These are phyloP conservation scores for Gadus chalcogrammus DNA, from an alignment of 2,113 vertebrate genomes.

Conservation along the genomic window DNA sequence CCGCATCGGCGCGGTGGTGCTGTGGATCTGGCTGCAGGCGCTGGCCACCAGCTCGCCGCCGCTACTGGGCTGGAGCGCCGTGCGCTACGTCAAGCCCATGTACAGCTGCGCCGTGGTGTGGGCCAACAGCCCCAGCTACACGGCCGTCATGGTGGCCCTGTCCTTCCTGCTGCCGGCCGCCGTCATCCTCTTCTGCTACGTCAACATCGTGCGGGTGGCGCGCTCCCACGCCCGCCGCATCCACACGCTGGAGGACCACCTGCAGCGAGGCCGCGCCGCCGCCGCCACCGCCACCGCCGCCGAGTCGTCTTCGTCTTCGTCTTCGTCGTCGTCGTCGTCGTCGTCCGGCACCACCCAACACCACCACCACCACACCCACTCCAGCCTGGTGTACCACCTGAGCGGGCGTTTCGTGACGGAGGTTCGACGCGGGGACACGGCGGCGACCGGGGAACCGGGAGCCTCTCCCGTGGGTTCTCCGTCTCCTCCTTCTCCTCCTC, in stretches of 20 bases:
- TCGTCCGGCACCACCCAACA: constrained; percentile 16
- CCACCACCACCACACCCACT: constrained; percentile 46
- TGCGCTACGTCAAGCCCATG: constrained; percentile 68
- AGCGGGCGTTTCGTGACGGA: constrained; percentile 66
- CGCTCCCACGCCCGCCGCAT: constrained; percentile 74
- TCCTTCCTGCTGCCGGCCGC: constrained; percentile 71
- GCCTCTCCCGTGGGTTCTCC: constrained; percentile 7
- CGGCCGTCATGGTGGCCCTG: constrained; percentile 56
- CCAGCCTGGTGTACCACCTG: constrained; percentile 67
- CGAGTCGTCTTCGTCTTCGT: no score
- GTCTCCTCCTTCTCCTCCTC: constrained; percentile 15
- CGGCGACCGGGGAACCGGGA: background rate
- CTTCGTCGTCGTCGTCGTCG: constrained; percentile 7
- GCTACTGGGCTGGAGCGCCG: constrained; percentile 74
- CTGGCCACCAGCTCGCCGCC: constrained; percentile 73
- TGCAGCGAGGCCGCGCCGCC: constrained; percentile 44
- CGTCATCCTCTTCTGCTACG: constrained; percentile 78
- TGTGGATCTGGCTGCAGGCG: constrained; percentile 82
- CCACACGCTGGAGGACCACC: constrained; percentile 71
- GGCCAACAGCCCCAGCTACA: constrained; percentile 75
- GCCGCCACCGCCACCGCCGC: no score
- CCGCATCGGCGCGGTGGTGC: constrained; percentile 63
- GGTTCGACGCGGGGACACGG: constrained; percentile 22
- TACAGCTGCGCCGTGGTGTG: constrained; percentile 74
- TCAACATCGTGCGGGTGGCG: constrained; percentile 75